Evolutionary conservation across 2,888 invertebrate genomes (phyloP), one percentile per base, ranked within the genome.

Genomic region (Ochropleura plecta): DNA sequence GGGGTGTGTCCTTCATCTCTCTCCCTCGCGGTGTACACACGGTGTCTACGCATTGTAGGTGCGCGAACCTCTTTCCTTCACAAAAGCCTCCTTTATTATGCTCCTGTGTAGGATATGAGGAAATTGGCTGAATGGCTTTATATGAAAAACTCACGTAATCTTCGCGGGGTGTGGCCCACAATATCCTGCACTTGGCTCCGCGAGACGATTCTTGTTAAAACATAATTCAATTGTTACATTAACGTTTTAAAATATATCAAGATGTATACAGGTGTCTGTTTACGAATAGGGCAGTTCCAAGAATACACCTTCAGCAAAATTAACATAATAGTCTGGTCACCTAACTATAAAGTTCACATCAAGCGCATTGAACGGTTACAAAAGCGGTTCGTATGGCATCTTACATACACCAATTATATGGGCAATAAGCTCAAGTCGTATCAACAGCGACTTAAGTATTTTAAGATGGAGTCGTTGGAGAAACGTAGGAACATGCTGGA

Each of bases 91-190:
- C 94, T 93, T 95, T 96, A 96, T 96, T 95, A 95, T 95, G 93
- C 94, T 94, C 91, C 93, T 93, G 92, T 95, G 94, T 94, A 93
- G 95, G 94, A 94, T 96, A 95, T 95, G 94, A 95, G 95, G 95
- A 95, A 96, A 96, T 96, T 96, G 96, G 95, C 93, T 95, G 94
- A 95, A 96, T 96, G 93, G 95, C 94, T 94, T 95, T 94, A 94
- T 95, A 95, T 95, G 94, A 96, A 96, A 96, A 96, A 95, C 93
- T 95, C 94, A 88, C 93, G 95, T 95, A 95, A 96, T 96, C 93
- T 95, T 92, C 92, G 92, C 89, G 88, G 92, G 93, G 93, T 92
- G 91, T 92, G 92, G 91, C 91, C 93, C 91, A 93, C 94, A 94
- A 95, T 95, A 95, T 94, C 92, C 93, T 92, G 92, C 92, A 94